Evolutionary conservation across 1,140 invertebrate species (phyloP).

Genomic region (Piezodorus guildinii): DNA sequence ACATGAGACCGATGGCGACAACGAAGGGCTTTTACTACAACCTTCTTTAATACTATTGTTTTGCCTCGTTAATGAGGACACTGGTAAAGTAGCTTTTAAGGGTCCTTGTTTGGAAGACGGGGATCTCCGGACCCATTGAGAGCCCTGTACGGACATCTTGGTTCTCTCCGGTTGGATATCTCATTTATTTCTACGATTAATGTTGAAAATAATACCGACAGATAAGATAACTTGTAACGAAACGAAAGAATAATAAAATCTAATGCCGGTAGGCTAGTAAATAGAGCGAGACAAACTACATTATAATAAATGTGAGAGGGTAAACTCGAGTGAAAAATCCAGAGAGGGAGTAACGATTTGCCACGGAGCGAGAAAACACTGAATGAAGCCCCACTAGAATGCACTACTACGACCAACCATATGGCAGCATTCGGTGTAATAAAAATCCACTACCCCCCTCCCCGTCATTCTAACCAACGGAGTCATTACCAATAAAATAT

Average conservation of each 20-base stretch:
- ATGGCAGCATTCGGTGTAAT: neutral
- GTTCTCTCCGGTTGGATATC: neutral
- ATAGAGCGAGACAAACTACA: neutral
- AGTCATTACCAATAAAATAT: too few species aligned
- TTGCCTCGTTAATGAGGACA: constrained; percentile 54
- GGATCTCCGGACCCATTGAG: neutral
- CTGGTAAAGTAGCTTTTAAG: constrained; percentile 58
- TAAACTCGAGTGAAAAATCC: neutral
- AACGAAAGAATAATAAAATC: neutral
- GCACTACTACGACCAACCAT: constrained; percentile 8
- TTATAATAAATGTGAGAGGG: neutral
- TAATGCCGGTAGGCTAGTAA: neutral
- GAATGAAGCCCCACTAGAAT: neutral
- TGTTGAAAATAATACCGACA: neutral
- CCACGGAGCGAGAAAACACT: neutral
- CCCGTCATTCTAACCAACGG: neutral
- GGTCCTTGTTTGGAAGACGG: constrained; percentile 52
- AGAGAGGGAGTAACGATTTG: neutral
- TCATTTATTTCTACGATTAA: neutral
- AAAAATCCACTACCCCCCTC: constrained; percentile 3
- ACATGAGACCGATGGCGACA: constrained; percentile 48
- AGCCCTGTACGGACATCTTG: constrained; percentile 11
- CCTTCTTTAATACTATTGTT: constrained; percentile 38
- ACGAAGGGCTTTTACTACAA: constrained; percentile 49
- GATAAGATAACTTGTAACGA: neutral